Conservation (phyloP, 2,888 invertebrate species). For the Dexiosoma caninum region DNA sequence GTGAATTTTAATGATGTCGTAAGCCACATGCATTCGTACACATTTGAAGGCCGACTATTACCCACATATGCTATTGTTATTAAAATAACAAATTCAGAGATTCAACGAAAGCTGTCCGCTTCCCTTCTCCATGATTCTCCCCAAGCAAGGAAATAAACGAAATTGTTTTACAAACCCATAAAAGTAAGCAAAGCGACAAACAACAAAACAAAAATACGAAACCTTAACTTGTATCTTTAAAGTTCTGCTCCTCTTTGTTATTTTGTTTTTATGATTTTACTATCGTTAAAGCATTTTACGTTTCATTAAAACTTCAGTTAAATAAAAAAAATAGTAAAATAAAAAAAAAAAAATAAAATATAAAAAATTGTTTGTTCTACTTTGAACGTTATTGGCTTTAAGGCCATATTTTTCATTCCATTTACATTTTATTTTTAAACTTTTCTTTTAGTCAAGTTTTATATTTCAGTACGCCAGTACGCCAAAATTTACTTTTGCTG, state of each 20-base stretch:
- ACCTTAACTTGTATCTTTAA: neutral
- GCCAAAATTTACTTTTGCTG: too few relatives aligned
- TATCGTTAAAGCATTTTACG: too few relatives aligned
- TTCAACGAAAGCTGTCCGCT: neutral
- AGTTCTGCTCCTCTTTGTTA: neutral
- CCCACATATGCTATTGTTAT: neutral
- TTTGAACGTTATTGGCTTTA: slow-evolving; percentile 8
- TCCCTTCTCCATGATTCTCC: too few relatives aligned
- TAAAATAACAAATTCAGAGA: neutral
- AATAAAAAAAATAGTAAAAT: too few relatives aligned
- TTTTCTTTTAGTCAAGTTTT: neutral
- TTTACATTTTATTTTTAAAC: neutral
- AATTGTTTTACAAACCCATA: slow-evolving; percentile 1
- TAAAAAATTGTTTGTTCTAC: slow-evolving; percentile 10
- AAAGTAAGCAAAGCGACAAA: neutral
- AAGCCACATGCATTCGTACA: too few relatives aligned
- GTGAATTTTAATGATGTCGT: neutral
- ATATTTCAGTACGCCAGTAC: neutral
- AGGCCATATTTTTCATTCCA: neutral
- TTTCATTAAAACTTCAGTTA: too few relatives aligned
- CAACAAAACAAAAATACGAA: neutral
- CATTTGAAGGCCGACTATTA: neutral
- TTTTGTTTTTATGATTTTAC: neutral
- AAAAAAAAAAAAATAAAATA: neutral
- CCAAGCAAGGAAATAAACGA: neutral